Percentiles rank a stretch among this genome's conserved stretches.
Evolutionary conservation across 2,888 invertebrate genomes (phyloP).

Genomic region (Amphipyra berbera): DNA sequence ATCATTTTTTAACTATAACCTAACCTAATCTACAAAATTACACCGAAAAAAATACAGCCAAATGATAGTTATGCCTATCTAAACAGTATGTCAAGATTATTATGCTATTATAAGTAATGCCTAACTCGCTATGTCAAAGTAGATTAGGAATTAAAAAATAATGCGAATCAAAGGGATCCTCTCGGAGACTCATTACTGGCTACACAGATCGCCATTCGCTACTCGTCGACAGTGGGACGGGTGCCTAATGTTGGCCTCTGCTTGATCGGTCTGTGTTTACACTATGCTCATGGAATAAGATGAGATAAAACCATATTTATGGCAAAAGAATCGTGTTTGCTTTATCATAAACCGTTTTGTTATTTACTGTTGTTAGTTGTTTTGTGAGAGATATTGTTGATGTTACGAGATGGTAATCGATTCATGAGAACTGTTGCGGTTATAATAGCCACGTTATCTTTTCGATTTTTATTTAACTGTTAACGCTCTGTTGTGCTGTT

Average conservation of each 20-base stretch:
- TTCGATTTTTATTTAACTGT: too few species aligned
- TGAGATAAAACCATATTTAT: slow-evolving; percentile 83
- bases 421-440: not conserved
- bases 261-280: slow-evolving; percentile 66
- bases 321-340: slow-evolving; percentile 76
- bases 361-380: slow-evolving; percentile 61
- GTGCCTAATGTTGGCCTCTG: slow-evolving; percentile 10
- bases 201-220: slow-evolving; percentile 1
- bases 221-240: not conserved
- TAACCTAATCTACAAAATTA: too few species aligned
- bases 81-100: too few species aligned
- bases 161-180: too few species aligned
- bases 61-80: too few species aligned
- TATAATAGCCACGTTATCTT: not conserved
- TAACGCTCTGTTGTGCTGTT: too few species aligned
- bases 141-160: too few species aligned
- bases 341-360: slow-evolving; percentile 74
- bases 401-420: slow-evolving; percentile 1
- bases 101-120: too few species aligned
- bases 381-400: slow-evolving; percentile 50
- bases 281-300: slow-evolving; percentile 76
- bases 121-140: too few species aligned
- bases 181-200: too few species aligned
- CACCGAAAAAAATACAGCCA: too few species aligned
- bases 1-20: too few species aligned